Base-by-base conservation (phyloP, 2,113 vertebrate genomes). In the Xyrauchen texanus region DNA sequence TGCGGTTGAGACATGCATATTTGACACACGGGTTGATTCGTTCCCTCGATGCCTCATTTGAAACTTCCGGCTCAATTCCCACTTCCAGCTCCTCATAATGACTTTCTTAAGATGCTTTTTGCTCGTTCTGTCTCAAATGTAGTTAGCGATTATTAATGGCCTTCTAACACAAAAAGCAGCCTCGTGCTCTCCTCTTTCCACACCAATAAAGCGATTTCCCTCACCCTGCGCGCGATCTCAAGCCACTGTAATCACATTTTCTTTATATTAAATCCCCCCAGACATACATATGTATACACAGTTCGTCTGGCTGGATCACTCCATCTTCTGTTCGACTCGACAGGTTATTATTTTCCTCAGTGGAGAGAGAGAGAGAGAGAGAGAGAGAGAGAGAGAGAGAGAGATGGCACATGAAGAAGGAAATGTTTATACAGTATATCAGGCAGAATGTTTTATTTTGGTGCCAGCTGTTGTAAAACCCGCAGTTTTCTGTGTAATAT, bases 231-330 rank as follows among this genome's bases (percentile, higher is more conserved):
- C 87, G 84, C 80, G 85, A 81, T 89, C 85, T 91, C 83, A 85
- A 73, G 68, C 85, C 79, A 67, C 83, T 78, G 78, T 92, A 93
- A 93, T 92, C 88, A 87, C 80, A 92, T 93, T 92, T 88, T 88
- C 88, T 84, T 82, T 82, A 79, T 92, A 93, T 93, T 92, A 91
- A 88, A 91, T 92, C 93, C 88, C 82, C 81, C 49, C 53, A 79
- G 88, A 90, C 89, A 90, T 92, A 93, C 91, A 91, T 92, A 92
- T 93, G 91, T 91, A 91, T 90, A 91, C 83, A 91, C 77, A 72
- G 71, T 87, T 88, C 83, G 80, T 83, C 83, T 72, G 60, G 81
- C 78, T 82, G 82, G 72, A 87, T 86, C 87, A 85, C 88, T 89
- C 84, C 81, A 84, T 87, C 86, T 83, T 86, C 82, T 74, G 69